Evolutionary conservation across 2,888 invertebrate species (phyloP), one percentile per base, ranked within the genome.

Genomic region (Chromoteleia sp.): DNA sequence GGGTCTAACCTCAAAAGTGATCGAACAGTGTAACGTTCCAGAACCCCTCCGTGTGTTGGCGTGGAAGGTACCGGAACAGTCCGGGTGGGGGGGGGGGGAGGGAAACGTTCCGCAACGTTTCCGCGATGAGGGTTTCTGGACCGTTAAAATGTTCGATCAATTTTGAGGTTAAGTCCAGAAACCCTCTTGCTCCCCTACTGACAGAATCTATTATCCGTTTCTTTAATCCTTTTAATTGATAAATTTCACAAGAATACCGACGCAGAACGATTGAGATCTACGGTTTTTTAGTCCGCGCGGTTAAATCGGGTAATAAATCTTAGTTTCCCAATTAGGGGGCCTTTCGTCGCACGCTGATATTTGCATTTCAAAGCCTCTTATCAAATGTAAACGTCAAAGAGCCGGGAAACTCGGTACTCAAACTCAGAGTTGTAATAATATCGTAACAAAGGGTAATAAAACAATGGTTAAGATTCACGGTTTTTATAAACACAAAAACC

Each of bases 291-390:
- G 14, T 12, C 8, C 19, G 12, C 5, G 12, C 1, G 7, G 8
- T 5, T 12, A 30, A 63, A 59, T 75, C 58, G 39, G 43, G 41
- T 50, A 54, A 17, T 61, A 52, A 76, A 76, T 75, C 59, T 75
- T 58, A 21, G 59, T 58, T 67, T 67, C 14, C 75, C 59, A 75
- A 75, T 75, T 75, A 67, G 65, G 29, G 41, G 58, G 21, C 50
- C 58, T 25, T 41, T 59, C 50, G 58, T 67, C 19, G 45, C 30
- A 15, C 14, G 17, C 6, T 45, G 67, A 30, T 41, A 75, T 75
- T 75, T 67, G 75, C 67, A 75, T 67, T 48, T 65, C 56, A 75
- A 75, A 75, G 75, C 29, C 58, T 45, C 21, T 39, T 50, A 52
- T 52, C n/a, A 50, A 41, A 15, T 59, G 59, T 48, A 71, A 52